Evolutionary conservation across 2,888 invertebrate genomes (phyloP).

Genomic region (Tigriopus californicus): DNA sequence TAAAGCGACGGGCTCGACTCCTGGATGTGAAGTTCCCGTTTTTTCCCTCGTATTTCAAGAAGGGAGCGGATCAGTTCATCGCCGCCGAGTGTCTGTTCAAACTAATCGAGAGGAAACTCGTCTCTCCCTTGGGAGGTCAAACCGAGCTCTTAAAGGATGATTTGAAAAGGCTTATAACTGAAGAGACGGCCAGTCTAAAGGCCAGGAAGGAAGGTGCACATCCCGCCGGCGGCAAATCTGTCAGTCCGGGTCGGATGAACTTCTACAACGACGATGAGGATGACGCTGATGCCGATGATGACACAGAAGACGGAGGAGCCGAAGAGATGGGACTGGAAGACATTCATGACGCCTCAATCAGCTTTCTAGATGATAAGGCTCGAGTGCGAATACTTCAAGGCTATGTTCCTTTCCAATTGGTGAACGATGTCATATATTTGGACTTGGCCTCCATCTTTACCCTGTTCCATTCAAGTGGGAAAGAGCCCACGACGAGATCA

Average conservation of each 20-base stretch:
- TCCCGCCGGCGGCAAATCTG: no score
- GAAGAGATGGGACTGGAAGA: background rate
- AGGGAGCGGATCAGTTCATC: background rate
- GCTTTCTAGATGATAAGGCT: background rate
- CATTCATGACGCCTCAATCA: background rate
- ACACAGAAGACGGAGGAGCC: background rate
- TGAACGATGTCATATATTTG: background rate
- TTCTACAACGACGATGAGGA: no score
- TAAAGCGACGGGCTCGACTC: background rate
- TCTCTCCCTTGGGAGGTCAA: background rate
- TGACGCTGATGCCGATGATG: background rate
- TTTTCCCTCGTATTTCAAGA: constrained; percentile 2
- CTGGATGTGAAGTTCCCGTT: constrained; percentile 3
- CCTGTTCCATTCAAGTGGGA: background rate
- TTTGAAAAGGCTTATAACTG: no score
- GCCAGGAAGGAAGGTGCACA: no score
- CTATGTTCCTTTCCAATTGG: constrained; percentile 1
- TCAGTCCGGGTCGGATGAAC: no score
- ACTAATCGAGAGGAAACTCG: background rate
- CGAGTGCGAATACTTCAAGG: background rate
- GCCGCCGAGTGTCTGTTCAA: background rate
- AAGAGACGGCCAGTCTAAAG: no score
- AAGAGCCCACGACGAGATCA: background rate
- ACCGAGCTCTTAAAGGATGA: background rate
- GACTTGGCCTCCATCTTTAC: background rate